Evolutionary conservation across 2,888 invertebrate species (phyloP).

Genomic region (Buathra laborator): DNA sequence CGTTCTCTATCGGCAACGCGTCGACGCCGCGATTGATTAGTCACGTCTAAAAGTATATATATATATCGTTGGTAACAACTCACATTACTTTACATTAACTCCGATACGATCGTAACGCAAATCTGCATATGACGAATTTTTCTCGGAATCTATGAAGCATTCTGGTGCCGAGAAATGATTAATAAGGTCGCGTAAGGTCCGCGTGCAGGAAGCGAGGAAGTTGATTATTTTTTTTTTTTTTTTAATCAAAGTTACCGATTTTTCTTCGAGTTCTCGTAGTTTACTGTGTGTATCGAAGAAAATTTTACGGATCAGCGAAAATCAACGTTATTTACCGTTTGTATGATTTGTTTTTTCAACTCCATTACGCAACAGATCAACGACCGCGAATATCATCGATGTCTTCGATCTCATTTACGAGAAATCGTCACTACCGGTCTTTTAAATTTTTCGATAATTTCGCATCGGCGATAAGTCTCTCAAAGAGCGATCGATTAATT

Average conservation of each 20-base stretch:
- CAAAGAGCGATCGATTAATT: constrained; percentile 68
- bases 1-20: constrained; percentile 8
- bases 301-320: background rate
- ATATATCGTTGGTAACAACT: background rate
- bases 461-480: constrained; percentile 50
- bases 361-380: constrained; percentile 62
- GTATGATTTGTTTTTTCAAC: background rate
- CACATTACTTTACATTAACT: background rate
- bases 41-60: constrained; percentile 5
- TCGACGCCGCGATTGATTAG: background rate
- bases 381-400: constrained; percentile 56
- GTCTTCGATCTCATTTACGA: constrained; percentile 11
- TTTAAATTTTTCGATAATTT: constrained; percentile 45
- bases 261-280: background rate
- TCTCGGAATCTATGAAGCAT: background rate
- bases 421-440: constrained; percentile 19
- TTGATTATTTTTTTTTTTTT: background rate
- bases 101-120: background rate
- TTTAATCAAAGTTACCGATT: background rate
- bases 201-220: background rate
- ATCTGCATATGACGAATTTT: constrained; percentile 19
- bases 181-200: background rate
- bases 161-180: background rate
- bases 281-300: background rate
- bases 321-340: background rate